Conservation (phyloP, 2,797 vertebrate species). For the Falco novaeseelandiae region DNA sequence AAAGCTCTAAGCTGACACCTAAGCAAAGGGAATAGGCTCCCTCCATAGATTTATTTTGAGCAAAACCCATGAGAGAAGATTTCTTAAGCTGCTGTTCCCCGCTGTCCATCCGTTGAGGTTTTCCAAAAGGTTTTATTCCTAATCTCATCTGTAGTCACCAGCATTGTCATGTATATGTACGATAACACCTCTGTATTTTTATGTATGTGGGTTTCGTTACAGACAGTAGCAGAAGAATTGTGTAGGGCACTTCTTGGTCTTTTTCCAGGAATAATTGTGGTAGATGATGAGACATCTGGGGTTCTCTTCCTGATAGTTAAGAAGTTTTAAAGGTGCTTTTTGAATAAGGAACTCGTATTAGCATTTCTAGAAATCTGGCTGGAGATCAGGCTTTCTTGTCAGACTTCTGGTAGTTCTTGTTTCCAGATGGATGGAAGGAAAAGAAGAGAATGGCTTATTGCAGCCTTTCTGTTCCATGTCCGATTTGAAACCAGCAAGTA, state of each 20-base stretch:
- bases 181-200: neutral
- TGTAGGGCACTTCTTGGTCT: constrained; percentile 26
- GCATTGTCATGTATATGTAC: neutral
- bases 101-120: neutral
- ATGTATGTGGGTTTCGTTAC: neutral
- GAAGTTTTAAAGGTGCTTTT: constrained; percentile 63
- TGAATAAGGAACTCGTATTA: constrained; percentile 73
- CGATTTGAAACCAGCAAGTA: constrained; percentile 50
- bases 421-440: constrained; percentile 72
- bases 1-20: neutral
- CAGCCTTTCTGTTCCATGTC: constrained; percentile 55
- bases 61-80: neutral
- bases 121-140: neutral
- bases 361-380: constrained; percentile 75
- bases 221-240: neutral
- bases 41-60: neutral
- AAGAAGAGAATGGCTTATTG: constrained; percentile 68
- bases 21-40: neutral
- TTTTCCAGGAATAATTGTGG: constrained; percentile 68
- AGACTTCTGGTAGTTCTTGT: constrained; percentile 76
- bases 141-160: neutral
- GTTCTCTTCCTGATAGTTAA: neutral
- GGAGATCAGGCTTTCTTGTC: constrained; percentile 76
- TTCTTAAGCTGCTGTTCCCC: neutral
- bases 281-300: constrained; percentile 63